A percentile compares a stretch with the other conserved stretches of the same genome.
These are phyloP conservation scores for Eupithecia tripunctaria DNA, from an alignment of 2,888 invertebrate genomes.

Conservation along the genomic window DNA sequence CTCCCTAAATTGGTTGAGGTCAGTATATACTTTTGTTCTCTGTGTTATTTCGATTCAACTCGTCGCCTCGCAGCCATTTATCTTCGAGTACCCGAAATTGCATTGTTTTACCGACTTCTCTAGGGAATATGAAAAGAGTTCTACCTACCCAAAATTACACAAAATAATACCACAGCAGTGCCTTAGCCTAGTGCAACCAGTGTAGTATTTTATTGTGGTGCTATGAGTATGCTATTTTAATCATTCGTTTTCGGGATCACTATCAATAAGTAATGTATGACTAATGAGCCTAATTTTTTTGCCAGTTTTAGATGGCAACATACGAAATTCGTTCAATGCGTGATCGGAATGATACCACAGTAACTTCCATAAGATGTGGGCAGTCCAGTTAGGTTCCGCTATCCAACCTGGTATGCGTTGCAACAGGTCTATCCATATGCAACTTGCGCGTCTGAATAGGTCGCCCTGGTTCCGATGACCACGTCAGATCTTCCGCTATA, in stretches of 20 bases:
- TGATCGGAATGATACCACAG: constrained; percentile 26
- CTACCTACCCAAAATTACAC: neutral
- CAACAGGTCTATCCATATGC: constrained; percentile 64
- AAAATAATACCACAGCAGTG: neutral
- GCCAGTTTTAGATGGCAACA: neutral
- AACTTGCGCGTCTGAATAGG: constrained; percentile 43
- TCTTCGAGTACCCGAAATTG: neutral
- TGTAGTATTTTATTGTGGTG: neutral
- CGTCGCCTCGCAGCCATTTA: neutral
- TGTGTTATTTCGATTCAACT: constrained; percentile 14
- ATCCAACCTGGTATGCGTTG: constrained; percentile 68
- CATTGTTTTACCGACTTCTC: neutral
- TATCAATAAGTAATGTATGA: neutral
- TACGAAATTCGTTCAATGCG: constrained; percentile 9
- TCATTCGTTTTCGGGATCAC: neutral
- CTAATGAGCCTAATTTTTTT: neutral
- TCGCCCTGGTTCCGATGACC: constrained; percentile 41
- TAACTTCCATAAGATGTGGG: constrained; percentile 30
- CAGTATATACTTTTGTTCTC: constrained; percentile 30
- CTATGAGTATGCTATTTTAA: neutral
- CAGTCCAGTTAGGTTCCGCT: constrained; percentile 75
- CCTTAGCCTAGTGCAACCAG: neutral
- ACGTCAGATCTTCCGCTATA: constrained; percentile 43
- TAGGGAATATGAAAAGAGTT: neutral
- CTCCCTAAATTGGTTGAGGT: constrained; percentile 36